Conservation (phyloP, 37 sponge, comb jelly and placozoan genomes). For the Cliona cf. orientalis region DNA sequence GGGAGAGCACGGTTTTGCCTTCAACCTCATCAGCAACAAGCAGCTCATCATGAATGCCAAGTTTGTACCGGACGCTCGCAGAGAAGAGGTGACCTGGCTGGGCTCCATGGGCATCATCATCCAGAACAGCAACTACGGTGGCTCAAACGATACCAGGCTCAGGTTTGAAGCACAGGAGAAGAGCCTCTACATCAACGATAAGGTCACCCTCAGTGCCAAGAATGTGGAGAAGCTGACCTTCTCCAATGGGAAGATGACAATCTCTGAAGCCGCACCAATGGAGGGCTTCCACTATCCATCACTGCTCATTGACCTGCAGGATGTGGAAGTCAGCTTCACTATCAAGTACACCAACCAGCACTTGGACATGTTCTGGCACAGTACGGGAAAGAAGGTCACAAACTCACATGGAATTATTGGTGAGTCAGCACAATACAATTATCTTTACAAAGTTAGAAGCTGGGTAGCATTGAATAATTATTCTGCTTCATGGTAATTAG, state of each 20-base stretch:
- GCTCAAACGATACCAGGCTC: constrained; percentile 19
- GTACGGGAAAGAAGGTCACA: constrained; percentile 23
- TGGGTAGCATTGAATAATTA: too few species aligned
- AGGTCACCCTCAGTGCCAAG: constrained; percentile 14
- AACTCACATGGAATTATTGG: constrained; percentile 45
- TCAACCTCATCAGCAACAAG: constrained; percentile 43
- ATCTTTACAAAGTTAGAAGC: too few species aligned
- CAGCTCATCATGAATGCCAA: constrained; percentile 30
- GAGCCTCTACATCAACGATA: constrained; percentile 31
- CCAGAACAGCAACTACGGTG: constrained; percentile 15
- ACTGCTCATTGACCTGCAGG: constrained; percentile 7
- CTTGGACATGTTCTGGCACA: constrained; percentile 52
- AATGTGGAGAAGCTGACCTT: constrained; percentile 27
- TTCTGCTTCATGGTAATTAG: neutral
- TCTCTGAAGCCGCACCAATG: constrained; percentile 28
- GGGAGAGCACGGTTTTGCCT: constrained; percentile 45
- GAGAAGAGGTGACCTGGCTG: constrained; percentile 38
- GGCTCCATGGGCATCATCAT: constrained; percentile 43
- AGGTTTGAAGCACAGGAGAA: constrained; percentile 18
- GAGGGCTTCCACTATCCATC: constrained; percentile 34
- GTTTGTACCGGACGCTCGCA: constrained; percentile 41
- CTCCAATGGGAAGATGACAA: constrained; percentile 25
- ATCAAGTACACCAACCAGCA: constrained; percentile 39
- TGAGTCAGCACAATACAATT: constrained; percentile 7
- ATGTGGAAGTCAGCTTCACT: constrained; percentile 27